Conservation (phyloP, 2,113 vertebrate genomes). For the Apus apus region DNA sequence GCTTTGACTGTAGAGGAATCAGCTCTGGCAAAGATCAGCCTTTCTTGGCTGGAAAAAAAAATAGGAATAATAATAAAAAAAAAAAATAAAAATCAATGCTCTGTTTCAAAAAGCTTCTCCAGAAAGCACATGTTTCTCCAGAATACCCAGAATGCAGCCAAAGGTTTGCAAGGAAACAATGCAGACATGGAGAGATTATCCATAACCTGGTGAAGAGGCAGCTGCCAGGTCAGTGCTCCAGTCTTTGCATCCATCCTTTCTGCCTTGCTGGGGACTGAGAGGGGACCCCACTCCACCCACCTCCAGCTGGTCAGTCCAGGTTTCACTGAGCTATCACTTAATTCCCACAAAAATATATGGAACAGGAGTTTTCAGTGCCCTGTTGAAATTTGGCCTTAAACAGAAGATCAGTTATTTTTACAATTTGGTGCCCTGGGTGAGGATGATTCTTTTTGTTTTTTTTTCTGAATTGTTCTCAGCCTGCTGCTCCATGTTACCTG, state of each 20-base stretch:
- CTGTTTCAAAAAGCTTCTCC: neutral
- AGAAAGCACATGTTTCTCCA: neutral
- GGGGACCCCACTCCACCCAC: neutral
- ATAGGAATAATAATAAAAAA: too few species aligned
- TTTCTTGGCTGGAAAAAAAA: slow-evolving; percentile 14
- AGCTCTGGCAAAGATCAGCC: neutral
- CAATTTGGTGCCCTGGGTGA: neutral
- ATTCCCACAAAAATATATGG: neutral
- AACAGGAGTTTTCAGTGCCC: neutral
- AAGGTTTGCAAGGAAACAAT: neutral
- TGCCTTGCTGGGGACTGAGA: neutral
- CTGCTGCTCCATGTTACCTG: neutral
- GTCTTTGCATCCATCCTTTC: neutral
- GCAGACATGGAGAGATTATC: neutral
- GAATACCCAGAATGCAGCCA: neutral
- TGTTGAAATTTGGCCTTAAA: neutral
- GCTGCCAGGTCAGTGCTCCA: neutral
- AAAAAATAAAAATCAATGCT: neutral
- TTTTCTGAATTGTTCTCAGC: neutral
- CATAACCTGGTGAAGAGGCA: neutral
- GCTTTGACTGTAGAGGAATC: neutral
- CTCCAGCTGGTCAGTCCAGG: neutral
- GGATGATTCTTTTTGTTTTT: neutral
- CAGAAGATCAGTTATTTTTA: neutral
- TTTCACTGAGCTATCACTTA: neutral